These are phyloP conservation scores for Polylopha cassiicola DNA, from an alignment of 2,888 invertebrate genomes.

Conservation along the genomic window DNA sequence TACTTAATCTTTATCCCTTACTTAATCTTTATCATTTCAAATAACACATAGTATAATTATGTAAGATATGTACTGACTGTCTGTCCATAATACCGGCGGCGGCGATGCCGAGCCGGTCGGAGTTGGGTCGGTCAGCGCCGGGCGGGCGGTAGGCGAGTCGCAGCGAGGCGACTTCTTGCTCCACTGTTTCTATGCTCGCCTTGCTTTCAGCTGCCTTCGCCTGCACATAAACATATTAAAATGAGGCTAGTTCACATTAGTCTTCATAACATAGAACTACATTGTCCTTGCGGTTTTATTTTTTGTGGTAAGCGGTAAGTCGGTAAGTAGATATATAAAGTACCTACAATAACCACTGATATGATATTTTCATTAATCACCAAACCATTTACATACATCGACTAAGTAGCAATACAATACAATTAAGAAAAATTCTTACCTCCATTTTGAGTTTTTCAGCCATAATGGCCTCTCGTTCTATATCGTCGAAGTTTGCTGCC, in stretches of 20 bases:
- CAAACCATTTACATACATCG: too few relatives aligned
- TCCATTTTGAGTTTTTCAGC: constrained; percentile 84
- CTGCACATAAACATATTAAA: constrained; percentile 19
- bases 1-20: too few relatives aligned
- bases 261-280: background rate
- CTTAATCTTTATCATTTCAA: too few relatives aligned
- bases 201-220: constrained; percentile 30
- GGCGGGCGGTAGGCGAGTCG: constrained; percentile 88
- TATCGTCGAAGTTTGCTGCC: constrained; percentile 94
- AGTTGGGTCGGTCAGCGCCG: constrained; percentile 76
- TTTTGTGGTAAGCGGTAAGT: too few relatives aligned
- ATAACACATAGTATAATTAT: background rate
- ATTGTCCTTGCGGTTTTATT: too few relatives aligned
- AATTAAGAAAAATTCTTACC: too few relatives aligned
- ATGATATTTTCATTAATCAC: too few relatives aligned
- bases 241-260: background rate
- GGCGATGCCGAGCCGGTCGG: constrained; percentile 97
- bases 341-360: too few relatives aligned
- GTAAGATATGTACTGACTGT: constrained; percentile 27
- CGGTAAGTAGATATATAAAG: too few relatives aligned
- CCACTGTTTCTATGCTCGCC: constrained; percentile 65
- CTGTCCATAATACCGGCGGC: constrained; percentile 52
- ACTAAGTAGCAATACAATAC: too few relatives aligned
- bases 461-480: constrained; percentile 92
- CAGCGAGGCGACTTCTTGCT: constrained; percentile 84